phyloP scores from a whole-genome alignment of 1,140 invertebrate genomes.

The Eupeodes corollae region DNA sequence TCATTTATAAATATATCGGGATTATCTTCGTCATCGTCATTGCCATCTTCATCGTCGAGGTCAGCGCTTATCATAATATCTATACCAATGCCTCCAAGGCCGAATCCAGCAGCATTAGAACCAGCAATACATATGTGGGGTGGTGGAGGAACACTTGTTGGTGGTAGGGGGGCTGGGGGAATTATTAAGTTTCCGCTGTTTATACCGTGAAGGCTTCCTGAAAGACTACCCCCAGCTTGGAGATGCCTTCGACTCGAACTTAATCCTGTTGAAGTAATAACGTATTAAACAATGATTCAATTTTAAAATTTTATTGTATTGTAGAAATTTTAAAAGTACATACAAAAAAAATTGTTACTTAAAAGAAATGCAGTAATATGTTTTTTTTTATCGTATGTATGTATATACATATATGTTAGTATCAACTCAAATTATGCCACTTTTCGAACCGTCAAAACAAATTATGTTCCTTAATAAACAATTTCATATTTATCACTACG shows the following conservation, averaged over 20 bases:
- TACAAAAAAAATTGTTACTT: too few relatives aligned
- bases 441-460: too few relatives aligned
- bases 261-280: conserved; percentile 17
- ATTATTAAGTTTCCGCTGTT: conserved; percentile 33
- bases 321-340: too few relatives aligned
- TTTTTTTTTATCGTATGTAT: too few relatives aligned
- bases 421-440: too few relatives aligned
- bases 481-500: too few relatives aligned
- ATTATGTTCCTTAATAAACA: too few relatives aligned
- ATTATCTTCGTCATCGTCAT: conserved; percentile 24
- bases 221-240: conserved; percentile 34
- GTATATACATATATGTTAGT: too few relatives aligned
- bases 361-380: too few relatives aligned
- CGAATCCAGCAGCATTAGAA: conserved; percentile 16
- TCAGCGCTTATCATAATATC: conserved; percentile 5
- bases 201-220: conserved; percentile 35
- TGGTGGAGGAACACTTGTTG: conserved; percentile 33
- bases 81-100: conserved; percentile 23
- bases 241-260: conserved; percentile 36
- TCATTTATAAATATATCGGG: conserved; percentile 34
- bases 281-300: too few relatives aligned
- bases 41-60: conserved; percentile 23
- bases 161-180: conserved; percentile 32
- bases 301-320: too few relatives aligned
- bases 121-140: conserved; percentile 35